Base-by-base conservation (phyloP, 2,113 vertebrate genomes). In the Strix aluco region DNA sequence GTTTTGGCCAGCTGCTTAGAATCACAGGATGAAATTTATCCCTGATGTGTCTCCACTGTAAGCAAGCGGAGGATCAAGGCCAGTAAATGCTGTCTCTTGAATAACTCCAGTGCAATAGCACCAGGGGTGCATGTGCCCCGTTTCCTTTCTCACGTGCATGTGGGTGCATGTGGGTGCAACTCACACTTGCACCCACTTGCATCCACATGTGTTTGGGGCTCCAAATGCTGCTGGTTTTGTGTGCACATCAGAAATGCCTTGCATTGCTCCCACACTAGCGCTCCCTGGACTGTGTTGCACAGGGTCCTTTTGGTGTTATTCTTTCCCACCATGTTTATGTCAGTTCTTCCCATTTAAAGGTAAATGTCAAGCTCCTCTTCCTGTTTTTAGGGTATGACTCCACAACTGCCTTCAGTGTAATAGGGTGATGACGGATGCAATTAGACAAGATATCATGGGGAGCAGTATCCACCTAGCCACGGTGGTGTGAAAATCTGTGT, bases 1-100 rank as follows among this genome's bases (percentile, higher is more conserved):
- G 66, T 90, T 84, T 94, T 95, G 82, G 63, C 90, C 77, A 96
- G 75, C 67, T 96, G 95, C 91, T 95, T 82, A 90, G 65, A 57
- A 82, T 89, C 58, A 46, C 32, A 44, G 67, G 58, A 30, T 62
- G 62, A 67, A 90, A 87, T 71, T 74, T 67, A 21, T 66, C 51
- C 75, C 92, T 85, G 38, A 38, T 82, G 49, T 21, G 46, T 87
- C 69, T 81, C 49, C 40, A 8, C 74, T 42, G 36, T 30, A 42
- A 80, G 42, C 46, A 44, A 84, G 58, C 3, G 3, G 46, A 46
- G 54, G 47, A 92, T 58, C 59, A 79, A 54, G 55, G 63, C 54
- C 57, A 70, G 7, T 70, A 61, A 65, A 38, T 30, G 21, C 21
- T 40, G 27, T 11, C 13, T 80, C 36, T 74, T 19, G 19, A 81